Evolutionary conservation across 2,888 invertebrate species (phyloP).

Genomic region (Trachelus tabidus): DNA sequence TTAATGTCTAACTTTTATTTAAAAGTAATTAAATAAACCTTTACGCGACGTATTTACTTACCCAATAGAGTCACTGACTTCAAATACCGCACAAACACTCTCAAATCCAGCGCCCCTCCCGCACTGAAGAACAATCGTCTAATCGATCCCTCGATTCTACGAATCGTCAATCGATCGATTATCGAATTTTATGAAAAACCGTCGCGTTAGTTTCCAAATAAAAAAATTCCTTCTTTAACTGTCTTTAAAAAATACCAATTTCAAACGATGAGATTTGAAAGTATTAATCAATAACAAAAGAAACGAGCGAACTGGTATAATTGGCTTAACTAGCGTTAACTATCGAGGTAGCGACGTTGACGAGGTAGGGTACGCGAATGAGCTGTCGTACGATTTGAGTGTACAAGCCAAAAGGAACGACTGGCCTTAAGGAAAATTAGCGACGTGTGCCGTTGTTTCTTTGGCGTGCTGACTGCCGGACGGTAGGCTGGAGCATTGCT

Average conservation of each 20-base stretch:
- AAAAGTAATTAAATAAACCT: background rate
- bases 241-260: background rate
- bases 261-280: background rate
- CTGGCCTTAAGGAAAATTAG: slow-evolving; percentile 16
- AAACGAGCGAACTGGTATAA: background rate
- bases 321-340: background rate
- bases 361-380: background rate
- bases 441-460: slow-evolving; percentile 42
- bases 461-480: slow-evolving; percentile 55
- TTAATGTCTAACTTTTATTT: too few species aligned
- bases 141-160: too few species aligned
- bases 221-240: background rate
- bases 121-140: background rate
- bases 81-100: background rate
- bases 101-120: background rate
- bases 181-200: background rate
- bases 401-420: background rate
- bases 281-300: background rate
- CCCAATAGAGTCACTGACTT: background rate
- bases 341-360: background rate
- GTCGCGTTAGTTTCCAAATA: background rate
- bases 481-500: slow-evolving; percentile 59
- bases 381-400: background rate
- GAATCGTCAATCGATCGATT: too few species aligned
- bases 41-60: background rate